Conservation (phyloP, 2,113 vertebrate species). For the Rhizomys pruinosus region DNA sequence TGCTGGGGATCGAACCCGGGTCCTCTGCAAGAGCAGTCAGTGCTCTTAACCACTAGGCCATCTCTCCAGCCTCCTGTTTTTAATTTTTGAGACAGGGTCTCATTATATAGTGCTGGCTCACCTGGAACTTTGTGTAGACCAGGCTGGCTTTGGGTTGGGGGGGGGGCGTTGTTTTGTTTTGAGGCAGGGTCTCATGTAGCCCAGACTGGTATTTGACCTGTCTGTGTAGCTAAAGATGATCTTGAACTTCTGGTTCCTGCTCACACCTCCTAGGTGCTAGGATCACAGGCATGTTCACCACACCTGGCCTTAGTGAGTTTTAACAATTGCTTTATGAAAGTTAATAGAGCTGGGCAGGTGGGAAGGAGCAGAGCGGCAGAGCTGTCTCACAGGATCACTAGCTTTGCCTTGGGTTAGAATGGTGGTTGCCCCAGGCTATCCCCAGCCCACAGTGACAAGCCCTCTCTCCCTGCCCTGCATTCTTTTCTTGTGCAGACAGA, state of each 20-base stretch:
- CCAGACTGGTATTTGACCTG: too few relatives aligned
- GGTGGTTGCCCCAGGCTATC: background rate
- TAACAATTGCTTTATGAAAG: background rate
- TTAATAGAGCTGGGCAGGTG: background rate
- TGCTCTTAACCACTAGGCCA: too few relatives aligned
- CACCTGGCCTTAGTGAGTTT: background rate
- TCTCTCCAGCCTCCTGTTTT: too few relatives aligned
- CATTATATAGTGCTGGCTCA: too few relatives aligned
- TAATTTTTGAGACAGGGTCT: too few relatives aligned
- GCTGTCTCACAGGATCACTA: background rate
- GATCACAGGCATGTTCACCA: background rate
- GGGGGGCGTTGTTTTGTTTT: background rate
- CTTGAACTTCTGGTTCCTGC: background rate
- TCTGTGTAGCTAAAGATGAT: too few relatives aligned
- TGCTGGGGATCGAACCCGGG: too few relatives aligned
- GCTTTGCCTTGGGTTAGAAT: background rate
- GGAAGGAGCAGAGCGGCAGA: background rate
- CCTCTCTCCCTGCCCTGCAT: background rate
- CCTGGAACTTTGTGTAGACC: too few relatives aligned
- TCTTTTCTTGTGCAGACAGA: constrained; percentile 90
- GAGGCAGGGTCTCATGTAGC: background rate
- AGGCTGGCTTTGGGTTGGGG: too few relatives aligned
- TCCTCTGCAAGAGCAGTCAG: too few relatives aligned
- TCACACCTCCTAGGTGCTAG: background rate
- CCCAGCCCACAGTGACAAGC: background rate